Evolutionary conservation across 2,113 vertebrate species (phyloP).

Genomic region (Lota lota): DNA sequence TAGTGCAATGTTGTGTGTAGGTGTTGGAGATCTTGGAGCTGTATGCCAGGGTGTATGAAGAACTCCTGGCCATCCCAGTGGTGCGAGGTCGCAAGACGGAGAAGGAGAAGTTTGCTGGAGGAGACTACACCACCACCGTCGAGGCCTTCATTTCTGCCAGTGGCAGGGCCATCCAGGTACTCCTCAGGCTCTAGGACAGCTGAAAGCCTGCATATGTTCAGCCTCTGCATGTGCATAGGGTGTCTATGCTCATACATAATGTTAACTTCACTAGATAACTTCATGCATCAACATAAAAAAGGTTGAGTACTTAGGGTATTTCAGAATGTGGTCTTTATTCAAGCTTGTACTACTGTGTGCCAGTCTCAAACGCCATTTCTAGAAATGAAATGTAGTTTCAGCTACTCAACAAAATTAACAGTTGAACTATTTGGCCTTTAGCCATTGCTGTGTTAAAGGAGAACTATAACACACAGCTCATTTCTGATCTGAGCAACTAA

Average conservation of each 20-base stretch:
- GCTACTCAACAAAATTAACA: no score
- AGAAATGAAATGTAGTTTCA: no score
- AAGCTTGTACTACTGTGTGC: no score
- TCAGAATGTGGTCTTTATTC: no score
- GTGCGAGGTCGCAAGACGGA: slow-evolving; percentile 95
- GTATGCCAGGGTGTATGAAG: slow-evolving; percentile 90
- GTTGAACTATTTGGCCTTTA: no score
- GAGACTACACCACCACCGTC: slow-evolving; percentile 94
- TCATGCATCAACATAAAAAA: neutral
- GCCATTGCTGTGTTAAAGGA: no score
- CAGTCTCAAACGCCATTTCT: no score
- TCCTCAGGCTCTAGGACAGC: neutral
- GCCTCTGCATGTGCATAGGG: no score
- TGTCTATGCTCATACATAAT: neutral
- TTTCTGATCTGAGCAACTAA: no score
- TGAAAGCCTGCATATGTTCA: no score
- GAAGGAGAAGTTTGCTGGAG: slow-evolving; percentile 97
- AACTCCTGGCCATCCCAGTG: slow-evolving; percentile 95
- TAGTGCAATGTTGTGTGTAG: slow-evolving; percentile 52
- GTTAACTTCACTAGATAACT: neutral
- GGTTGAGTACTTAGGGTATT: no score
- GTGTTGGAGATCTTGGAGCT: slow-evolving; percentile 94
- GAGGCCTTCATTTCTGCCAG: slow-evolving; percentile 96
- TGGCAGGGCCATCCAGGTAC: slow-evolving; percentile 94
- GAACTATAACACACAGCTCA: no score